Evolutionary conservation across 2,113 vertebrate genomes (phyloP).

Genomic region (Apodemus sylvaticus): DNA sequence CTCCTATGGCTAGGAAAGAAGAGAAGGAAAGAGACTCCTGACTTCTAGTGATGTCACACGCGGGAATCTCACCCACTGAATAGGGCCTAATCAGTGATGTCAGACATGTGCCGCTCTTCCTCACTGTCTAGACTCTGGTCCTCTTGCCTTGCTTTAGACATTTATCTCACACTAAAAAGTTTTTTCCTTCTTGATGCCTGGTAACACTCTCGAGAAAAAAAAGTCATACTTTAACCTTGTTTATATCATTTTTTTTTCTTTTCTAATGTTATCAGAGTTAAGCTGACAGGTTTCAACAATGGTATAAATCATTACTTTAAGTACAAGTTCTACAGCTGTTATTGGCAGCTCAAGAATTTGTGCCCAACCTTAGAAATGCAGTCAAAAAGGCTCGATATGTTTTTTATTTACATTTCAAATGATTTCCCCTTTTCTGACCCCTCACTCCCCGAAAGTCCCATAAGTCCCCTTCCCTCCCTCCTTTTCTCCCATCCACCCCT

Average conservation of each 20-base stretch:
- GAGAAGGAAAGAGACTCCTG: background rate
- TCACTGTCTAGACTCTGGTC: background rate
- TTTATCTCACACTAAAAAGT: background rate
- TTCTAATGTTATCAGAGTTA: slow-evolving; percentile 10
- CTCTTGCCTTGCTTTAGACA: background rate
- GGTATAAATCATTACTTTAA: background rate
- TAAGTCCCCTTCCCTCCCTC: no score
- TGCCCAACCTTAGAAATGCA: background rate
- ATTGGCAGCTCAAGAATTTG: background rate
- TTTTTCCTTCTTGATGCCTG: background rate
- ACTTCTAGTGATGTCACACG: background rate
- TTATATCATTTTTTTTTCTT: slow-evolving; percentile 7
- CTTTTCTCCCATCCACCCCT: no score
- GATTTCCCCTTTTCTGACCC: no score
- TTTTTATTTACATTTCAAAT: no score
- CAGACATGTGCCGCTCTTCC: background rate
- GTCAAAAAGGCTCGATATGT: no score
- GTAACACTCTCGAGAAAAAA: background rate
- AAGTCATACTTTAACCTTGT: background rate
- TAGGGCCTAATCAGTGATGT: background rate
- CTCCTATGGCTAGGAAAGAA: background rate
- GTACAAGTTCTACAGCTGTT: background rate
- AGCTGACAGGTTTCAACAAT: background rate
- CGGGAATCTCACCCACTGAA: background rate
- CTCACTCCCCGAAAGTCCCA: no score